Conservation (phyloP, 64 coral and sea anemone genomes). For the Platygyra sinensis region DNA sequence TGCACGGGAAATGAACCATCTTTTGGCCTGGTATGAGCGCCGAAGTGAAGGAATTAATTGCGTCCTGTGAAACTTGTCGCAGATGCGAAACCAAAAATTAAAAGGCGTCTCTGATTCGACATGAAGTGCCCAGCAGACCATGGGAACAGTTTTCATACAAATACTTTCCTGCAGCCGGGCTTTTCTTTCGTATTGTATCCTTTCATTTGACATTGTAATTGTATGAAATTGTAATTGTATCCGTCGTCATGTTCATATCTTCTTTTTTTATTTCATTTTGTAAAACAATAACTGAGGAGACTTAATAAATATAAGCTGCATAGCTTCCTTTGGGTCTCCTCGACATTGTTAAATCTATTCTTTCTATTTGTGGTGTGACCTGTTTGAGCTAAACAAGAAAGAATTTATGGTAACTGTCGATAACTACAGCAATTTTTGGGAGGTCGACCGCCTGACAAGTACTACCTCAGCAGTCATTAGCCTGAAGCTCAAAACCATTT, state of each 20-base stretch:
- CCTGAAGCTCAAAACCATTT: slow-evolving; percentile 16
- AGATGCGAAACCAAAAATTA: not conserved
- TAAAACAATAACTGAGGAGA: no score
- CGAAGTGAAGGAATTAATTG: slow-evolving; percentile 18
- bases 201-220: no score
- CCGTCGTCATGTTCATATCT: no score
- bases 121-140: slow-evolving; percentile 4
- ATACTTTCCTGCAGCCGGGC: not conserved
- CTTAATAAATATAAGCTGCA: no score
- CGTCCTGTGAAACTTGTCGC: not conserved
- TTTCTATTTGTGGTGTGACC: no score
- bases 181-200: no score
- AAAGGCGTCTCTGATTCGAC: slow-evolving; percentile 11
- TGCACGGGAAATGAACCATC: not conserved
- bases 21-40: slow-evolving; percentile 35
- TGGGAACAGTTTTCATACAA: not conserved
- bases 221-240: no score
- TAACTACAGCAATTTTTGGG: slow-evolving; percentile 42
- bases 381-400: not conserved
- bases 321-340: no score
- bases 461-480: not conserved
- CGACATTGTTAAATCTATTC: no score
- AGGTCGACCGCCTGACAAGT: not conserved
- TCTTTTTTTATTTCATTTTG: no score
- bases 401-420: slow-evolving; percentile 4